These are phyloP conservation scores for Osmerus eperlanus DNA, from an alignment of 2,113 vertebrate genomes.

Conservation along the genomic window DNA sequence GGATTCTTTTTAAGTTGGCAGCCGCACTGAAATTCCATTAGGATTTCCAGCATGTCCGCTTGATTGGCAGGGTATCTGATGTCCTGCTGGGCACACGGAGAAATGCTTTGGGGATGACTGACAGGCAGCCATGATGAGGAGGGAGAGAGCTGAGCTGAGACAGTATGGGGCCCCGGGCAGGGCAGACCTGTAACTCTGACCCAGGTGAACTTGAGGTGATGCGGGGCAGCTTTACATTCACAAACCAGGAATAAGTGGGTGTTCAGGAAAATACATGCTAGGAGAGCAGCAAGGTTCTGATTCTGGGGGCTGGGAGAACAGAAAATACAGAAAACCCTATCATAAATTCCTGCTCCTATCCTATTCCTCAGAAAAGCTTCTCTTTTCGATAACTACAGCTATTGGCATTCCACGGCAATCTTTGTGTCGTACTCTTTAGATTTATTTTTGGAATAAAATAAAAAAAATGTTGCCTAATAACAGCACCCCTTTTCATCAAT, in stretches of 20 bases:
- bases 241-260: not conserved
- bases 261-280: not conserved
- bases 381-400: no score
- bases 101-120: constrained; percentile 20
- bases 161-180: not conserved
- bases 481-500: not conserved
- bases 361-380: not conserved
- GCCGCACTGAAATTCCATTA: not conserved
- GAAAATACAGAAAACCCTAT: not conserved
- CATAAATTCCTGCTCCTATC: not conserved
- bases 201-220: not conserved
- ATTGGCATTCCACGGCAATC: no score
- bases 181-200: not conserved
- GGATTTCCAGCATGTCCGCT: constrained; percentile 11
- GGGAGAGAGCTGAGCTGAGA: not conserved
- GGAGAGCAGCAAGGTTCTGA: not conserved
- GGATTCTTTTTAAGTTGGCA: not conserved
- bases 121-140: not conserved
- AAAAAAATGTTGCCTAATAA: no score
- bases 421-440: no score
- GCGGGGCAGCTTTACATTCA: not conserved
- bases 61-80: constrained; percentile 14
- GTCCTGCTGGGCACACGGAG: constrained; percentile 5
- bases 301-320: not conserved
- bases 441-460: no score